A percentile compares a stretch with the other conserved stretches of the same genome.
Evolutionary conservation across 37 sponge, comb jelly and placozoan genomes (phyloP).

Genomic region (Hormiphora californensis): DNA sequence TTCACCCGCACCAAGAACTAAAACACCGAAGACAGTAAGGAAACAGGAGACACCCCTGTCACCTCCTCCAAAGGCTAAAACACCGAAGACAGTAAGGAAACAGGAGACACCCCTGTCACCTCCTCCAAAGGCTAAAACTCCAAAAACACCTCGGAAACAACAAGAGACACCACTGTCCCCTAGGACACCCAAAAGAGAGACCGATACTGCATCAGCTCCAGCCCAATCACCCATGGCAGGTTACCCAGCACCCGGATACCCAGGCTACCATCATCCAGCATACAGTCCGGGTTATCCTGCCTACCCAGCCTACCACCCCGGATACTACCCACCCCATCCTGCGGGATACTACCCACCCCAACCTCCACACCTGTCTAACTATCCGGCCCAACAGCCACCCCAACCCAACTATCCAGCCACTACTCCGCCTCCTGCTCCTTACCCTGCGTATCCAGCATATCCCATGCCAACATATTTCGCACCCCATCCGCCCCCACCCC

Average conservation of each 20-base stretch:
- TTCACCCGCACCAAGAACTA: not conserved
- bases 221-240: not conserved
- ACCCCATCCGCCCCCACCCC: not conserved
- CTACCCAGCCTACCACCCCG: not conserved
- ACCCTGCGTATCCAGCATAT: not conserved
- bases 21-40: no score
- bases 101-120: not conserved
- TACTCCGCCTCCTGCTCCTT: not conserved
- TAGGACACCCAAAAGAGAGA: not conserved
- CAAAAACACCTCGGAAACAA: no score
- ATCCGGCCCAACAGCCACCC: not conserved
- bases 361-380: not conserved
- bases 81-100: not conserved
- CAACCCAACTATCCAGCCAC: not conserved
- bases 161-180: not conserved
- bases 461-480: not conserved
- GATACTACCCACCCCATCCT: slow-evolving; percentile 27
- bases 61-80: not conserved
- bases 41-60: not conserved
- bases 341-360: slow-evolving; percentile 1
- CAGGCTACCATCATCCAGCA: no score
- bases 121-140: not conserved
- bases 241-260: not conserved
- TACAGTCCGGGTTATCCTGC: not conserved
- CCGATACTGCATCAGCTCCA: not conserved